Conservation (phyloP, 2,888 invertebrate genomes). For the Lamellibrachia columna region DNA sequence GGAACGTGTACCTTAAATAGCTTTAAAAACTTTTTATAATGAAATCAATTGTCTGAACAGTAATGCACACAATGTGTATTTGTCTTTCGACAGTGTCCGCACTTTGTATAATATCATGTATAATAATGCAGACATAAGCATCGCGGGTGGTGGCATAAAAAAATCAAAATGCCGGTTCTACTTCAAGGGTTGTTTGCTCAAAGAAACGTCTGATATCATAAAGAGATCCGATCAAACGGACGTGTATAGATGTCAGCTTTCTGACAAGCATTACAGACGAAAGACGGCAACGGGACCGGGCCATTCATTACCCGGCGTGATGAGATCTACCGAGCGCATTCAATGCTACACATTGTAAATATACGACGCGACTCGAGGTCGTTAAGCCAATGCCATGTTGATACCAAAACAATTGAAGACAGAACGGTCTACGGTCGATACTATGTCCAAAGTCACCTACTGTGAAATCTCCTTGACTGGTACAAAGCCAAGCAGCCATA, state of each 20-base stretch:
- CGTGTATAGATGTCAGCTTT: background rate
- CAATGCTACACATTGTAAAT: background rate
- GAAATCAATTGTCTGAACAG: too few species aligned
- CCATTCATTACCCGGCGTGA: background rate
- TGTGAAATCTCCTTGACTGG: background rate
- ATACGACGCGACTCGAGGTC: background rate
- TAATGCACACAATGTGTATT: background rate
- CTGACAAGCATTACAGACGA: background rate
- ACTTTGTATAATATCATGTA: background rate
- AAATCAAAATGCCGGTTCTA: background rate
- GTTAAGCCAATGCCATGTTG: constrained; percentile 4
- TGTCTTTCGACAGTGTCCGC: background rate
- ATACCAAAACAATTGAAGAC: background rate
- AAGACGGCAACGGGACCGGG: background rate
- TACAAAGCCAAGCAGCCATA: background rate
- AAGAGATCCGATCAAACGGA: background rate
- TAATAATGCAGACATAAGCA: background rate
- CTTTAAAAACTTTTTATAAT: too few species aligned
- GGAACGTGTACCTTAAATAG: too few species aligned
- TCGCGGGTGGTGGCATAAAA: background rate
- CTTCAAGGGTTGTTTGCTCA: background rate
- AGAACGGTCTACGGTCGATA: background rate
- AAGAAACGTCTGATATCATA: background rate
- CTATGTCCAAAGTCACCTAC: background rate
- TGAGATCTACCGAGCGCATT: background rate